Evolutionary conservation across 2,113 vertebrate species (phyloP).

Genomic region (Xerus inauris): DNA sequence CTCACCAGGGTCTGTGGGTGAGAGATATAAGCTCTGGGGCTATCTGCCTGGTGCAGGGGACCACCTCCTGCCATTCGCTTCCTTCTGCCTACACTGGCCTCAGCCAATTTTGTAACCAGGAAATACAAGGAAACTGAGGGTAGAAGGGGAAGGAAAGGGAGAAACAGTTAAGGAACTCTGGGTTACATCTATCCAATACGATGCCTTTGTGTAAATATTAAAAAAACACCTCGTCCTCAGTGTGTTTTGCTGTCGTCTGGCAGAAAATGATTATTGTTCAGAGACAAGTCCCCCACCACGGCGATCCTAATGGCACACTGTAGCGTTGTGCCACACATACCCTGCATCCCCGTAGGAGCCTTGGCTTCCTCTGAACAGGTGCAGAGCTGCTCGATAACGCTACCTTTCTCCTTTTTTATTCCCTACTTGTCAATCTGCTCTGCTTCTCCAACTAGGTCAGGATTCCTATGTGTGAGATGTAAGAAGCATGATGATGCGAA

Average conservation of each 20-base stretch:
- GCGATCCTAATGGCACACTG: accelerated
- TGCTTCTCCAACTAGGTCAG: accelerated
- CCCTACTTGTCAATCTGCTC: background rate
- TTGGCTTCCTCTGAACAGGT: background rate
- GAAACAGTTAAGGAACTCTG: background rate
- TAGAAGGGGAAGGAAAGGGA: background rate
- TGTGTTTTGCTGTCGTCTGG: background rate
- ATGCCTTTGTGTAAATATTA: background rate
- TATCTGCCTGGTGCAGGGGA: background rate
- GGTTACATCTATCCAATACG: background rate
- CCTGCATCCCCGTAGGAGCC: too few relatives aligned
- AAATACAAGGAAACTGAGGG: background rate
- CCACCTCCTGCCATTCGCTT: background rate
- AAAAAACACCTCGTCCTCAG: background rate
- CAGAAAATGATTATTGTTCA: background rate
- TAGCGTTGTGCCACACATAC: background rate
- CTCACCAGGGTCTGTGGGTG: background rate
- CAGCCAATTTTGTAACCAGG: background rate
- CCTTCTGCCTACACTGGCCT: background rate
- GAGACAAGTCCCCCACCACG: background rate
- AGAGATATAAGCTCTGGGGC: background rate
- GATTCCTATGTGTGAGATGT: background rate
- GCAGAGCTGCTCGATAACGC: background rate
- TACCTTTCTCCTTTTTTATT: background rate
- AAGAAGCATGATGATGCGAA: background rate